Percentiles rank a stretch among this genome's conserved stretches.
Conservation (phyloP, 2,113 vertebrate species). For the Passer montanus region DNA sequence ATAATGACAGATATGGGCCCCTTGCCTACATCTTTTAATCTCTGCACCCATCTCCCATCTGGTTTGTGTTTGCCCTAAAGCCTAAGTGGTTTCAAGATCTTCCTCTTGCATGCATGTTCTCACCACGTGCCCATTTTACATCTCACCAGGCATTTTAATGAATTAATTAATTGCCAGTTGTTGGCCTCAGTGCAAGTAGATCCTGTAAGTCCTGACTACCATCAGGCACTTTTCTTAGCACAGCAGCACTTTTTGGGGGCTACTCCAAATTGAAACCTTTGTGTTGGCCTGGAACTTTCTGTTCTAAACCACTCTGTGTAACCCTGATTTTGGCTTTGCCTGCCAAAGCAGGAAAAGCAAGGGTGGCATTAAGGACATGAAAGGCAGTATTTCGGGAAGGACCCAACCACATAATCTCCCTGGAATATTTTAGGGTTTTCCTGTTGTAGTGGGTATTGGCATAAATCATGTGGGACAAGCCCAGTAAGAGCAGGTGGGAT, state of each 20-base stretch:
- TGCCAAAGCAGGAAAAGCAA: slow-evolving; percentile 3
- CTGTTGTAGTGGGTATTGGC: background rate
- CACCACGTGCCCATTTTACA: background rate
- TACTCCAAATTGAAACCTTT: background rate
- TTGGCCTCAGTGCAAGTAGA: background rate
- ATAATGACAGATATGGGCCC: background rate
- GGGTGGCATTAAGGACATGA: slow-evolving; percentile 13
- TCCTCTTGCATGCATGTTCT: background rate
- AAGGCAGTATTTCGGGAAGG: background rate
- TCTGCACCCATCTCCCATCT: background rate
- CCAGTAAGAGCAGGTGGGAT: background rate
- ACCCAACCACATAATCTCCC: background rate
- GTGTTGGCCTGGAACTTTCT: background rate
- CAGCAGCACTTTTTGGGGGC: background rate
- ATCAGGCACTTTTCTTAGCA: background rate
- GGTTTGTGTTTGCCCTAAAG: slow-evolving; percentile 43
- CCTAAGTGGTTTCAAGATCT: slow-evolving; percentile 12
- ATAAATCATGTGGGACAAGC: background rate
- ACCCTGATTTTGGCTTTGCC: background rate
- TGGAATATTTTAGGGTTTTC: slow-evolving; percentile 1
- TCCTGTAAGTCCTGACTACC: slow-evolving; percentile 29
- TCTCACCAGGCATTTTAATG: background rate
- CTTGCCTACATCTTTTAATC: slow-evolving; percentile 30
- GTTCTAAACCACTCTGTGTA: background rate
- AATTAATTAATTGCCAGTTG: slow-evolving; percentile 31